A percentile compares a stretch with the other conserved stretches of the same genome.
Conservation (phyloP, 2,888 invertebrate species). For the Perizoma affinitatum region DNA sequence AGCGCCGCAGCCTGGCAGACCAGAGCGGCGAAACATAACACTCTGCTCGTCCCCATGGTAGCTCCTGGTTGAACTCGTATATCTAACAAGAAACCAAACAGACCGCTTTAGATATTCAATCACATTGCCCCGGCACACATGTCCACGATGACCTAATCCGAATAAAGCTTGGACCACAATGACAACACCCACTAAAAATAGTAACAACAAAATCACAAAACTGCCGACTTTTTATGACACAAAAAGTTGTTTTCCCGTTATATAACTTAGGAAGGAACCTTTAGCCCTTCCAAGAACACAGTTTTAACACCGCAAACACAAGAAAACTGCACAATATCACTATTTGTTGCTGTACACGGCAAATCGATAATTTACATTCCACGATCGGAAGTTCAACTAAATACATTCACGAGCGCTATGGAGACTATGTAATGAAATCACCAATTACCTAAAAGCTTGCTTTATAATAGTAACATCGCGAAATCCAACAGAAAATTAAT, state of each 20-base stretch:
- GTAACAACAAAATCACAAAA: conserved; percentile 75
- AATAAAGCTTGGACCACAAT: conserved; percentile 73
- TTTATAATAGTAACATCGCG: conserved; percentile 77
- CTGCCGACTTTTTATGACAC: conserved; percentile 56
- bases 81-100: conserved; percentile 78
- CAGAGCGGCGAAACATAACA: conserved; percentile 69
- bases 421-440: conserved; percentile 20
- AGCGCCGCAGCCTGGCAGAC: conserved; percentile 69
- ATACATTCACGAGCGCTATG: not conserved
- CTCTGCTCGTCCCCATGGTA: conserved; percentile 71
- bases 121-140: conserved; percentile 78
- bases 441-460: conserved; percentile 66
- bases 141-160: conserved; percentile 83
- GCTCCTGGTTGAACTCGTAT: conserved; percentile 67
- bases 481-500: conserved; percentile 68
- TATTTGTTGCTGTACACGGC: conserved; percentile 62
- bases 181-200: conserved; percentile 86
- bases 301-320: conserved; percentile 51
- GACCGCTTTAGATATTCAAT: conserved; percentile 63
- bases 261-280: conserved; percentile 44
- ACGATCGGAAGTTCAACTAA: conserved; percentile 26
- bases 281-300: conserved; percentile 48
- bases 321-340: conserved; percentile 64
- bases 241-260: conserved; percentile 50
- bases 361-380: conserved; percentile 73